Percentiles rank a stretch among this genome's conserved stretches.
Conservation (phyloP, 2,797 vertebrate species). For the Parambassis ranga region DNA sequence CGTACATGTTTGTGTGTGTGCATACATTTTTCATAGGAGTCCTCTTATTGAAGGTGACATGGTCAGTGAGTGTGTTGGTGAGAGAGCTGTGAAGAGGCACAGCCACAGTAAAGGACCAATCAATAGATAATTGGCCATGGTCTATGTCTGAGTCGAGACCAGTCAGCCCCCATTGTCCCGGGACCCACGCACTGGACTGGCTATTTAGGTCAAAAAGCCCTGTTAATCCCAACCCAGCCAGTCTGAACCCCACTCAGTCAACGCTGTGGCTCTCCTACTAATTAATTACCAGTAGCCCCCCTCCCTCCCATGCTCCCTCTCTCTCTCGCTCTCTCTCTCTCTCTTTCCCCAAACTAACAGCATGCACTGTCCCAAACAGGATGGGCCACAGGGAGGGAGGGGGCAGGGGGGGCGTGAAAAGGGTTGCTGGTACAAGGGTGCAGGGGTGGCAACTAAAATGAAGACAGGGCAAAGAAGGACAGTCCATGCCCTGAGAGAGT, state of each 20-base stretch:
- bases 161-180: slow-evolving; percentile 75
- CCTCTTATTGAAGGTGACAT: slow-evolving; percentile 78
- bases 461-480: slow-evolving; percentile 73
- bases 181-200: slow-evolving; percentile 81
- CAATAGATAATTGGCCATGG: slow-evolving; percentile 90
- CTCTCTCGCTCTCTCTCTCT: slow-evolving; percentile 35
- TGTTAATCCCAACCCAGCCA: slow-evolving; percentile 74
- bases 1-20: slow-evolving; percentile 36
- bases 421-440: slow-evolving; percentile 55
- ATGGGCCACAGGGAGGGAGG: slow-evolving; percentile 4
- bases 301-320: slow-evolving; percentile 38
- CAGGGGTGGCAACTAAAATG: slow-evolving; percentile 61
- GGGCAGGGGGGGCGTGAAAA: neutral
- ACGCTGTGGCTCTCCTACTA: slow-evolving; percentile 76
- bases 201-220: slow-evolving; percentile 91
- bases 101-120: slow-evolving; percentile 85
- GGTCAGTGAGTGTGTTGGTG: slow-evolving; percentile 81
- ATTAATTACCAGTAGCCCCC: slow-evolving; percentile 87
- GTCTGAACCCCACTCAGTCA: slow-evolving; percentile 57
- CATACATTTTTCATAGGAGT: slow-evolving; percentile 12
- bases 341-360: slow-evolving; percentile 49
- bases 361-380: slow-evolving; percentile 52
- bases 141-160: slow-evolving; percentile 82
- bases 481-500: slow-evolving; percentile 68
- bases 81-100: slow-evolving; percentile 79